Evolutionary conservation across 2,113 vertebrate genomes (phyloP), one percentile per base, ranked within the genome.

Genomic region (Eolophus roseicapilla): DNA sequence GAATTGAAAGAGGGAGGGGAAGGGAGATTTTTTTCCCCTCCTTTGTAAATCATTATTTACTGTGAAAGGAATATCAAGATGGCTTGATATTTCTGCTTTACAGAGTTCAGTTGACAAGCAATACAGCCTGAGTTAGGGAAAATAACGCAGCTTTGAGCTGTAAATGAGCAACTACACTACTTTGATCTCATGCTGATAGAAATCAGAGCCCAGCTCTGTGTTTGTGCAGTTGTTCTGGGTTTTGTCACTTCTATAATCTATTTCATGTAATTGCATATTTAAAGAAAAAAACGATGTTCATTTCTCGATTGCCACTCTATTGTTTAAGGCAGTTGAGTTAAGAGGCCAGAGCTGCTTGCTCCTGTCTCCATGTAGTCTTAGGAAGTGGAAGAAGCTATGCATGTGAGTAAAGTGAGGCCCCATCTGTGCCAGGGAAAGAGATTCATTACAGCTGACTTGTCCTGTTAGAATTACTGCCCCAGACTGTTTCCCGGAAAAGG

Each of bases 401-500:
- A 13, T 5, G 81, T 52, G 59, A 92, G 86, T 37, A 71, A 92
- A 95, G 92, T 9, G 86, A 77, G 95, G 93, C 92, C 95, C 96
- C 95, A 96, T 95, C 96, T 96, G 92, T 7, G 28, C 81, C 2
- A 39, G 79, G 83, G 91, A 82, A 85, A 96, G 80, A 92, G 82
- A 91, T 96, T 96, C 90, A 96, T 97, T 96, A 94, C 92, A 94
- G 96, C 74, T 96, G 95, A 96, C 93, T 97, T 95, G 89, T 86
- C 88, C 95, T 96, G 93, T 95, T 95, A 92, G 91, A 95, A 94
- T 96, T 89, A 94, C 96, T 59, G 77, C 92, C 92, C 92, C 70
- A 80, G 83, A 73, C 88, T 82, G 93, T 53, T 85, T 65, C 91
- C 87, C 0, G 3, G 90, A 33, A 92, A 91, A 92, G 53, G 91